phyloP scores from a whole-genome alignment of 2,888 invertebrate genomes.

The Lamellibrachia satsuma region DNA sequence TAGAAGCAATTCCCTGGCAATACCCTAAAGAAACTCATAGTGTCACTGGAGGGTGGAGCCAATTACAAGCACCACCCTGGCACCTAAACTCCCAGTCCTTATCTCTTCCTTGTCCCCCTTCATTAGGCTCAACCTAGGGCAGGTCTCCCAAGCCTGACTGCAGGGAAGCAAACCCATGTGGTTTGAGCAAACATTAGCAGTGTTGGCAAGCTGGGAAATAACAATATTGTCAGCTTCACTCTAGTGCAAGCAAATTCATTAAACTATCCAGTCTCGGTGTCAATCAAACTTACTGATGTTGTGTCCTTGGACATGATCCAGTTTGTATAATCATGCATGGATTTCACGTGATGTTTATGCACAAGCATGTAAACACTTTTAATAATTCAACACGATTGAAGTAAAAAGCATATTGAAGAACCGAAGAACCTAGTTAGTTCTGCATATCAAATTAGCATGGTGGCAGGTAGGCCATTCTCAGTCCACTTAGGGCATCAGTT shows the following conservation, averaged over 20 bases:
- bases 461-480: background rate
- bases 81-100: background rate
- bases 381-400: background rate
- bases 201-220: no score
- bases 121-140: background rate
- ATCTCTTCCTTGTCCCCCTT: background rate
- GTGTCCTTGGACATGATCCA: background rate
- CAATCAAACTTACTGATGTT: no score
- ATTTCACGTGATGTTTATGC: background rate
- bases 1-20: background rate
- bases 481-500: background rate
- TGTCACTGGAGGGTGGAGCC: background rate
- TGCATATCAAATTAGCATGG: background rate
- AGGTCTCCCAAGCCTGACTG: background rate
- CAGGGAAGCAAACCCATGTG: background rate
- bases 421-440: background rate
- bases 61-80: background rate
- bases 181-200: slow-evolving; percentile 7
- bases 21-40: background rate
- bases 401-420: background rate
- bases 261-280: no score
- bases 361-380: background rate
- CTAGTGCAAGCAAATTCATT: no score
- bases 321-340: background rate
- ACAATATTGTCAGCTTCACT: no score